These are phyloP conservation scores for Halcyon leucocephala DNA, from an alignment of 2,797 vertebrate species.

Conservation along the genomic window DNA sequence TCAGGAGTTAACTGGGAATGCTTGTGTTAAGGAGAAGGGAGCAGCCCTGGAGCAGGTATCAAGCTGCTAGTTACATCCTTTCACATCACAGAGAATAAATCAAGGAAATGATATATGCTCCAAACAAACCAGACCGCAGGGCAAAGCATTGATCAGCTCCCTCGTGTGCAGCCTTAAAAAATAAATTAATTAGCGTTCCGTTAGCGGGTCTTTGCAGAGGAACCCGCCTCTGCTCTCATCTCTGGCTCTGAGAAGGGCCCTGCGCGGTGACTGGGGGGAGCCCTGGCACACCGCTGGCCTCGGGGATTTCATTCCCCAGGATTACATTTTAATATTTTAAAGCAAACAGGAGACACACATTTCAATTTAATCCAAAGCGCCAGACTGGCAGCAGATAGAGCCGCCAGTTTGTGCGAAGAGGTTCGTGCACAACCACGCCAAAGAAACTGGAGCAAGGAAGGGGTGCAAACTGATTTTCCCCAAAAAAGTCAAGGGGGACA, in stretches of 20 bases:
- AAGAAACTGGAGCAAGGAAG: not conserved
- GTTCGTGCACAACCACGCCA: not conserved
- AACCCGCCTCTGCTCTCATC: not conserved
- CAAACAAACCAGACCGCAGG: not conserved
- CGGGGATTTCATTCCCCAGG: not conserved
- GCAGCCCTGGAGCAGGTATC: not conserved
- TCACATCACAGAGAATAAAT: not conserved
- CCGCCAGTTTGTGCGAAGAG: too few relatives aligned
- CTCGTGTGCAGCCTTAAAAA: not conserved
- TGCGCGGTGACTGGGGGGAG: fast-evolving
- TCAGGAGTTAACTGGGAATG: not conserved
- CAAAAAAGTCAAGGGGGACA: fast-evolving
- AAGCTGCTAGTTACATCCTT: not conserved
- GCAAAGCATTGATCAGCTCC: not conserved
- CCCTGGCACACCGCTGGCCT: not conserved
- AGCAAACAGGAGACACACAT: not conserved
- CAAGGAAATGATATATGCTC: not conserved
- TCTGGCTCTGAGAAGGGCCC: fast-evolving
- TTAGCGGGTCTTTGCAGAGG: not conserved
- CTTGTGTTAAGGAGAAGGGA: not conserved
- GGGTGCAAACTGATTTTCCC: not conserved
- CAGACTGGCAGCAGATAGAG: fast-evolving
- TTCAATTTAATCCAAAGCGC: not conserved
- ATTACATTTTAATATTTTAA: not conserved
- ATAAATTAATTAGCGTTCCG: not conserved